These are phyloP conservation scores for Neoniphon sammara DNA, from an alignment of 2,797 vertebrate species.

Conservation along the genomic window DNA sequence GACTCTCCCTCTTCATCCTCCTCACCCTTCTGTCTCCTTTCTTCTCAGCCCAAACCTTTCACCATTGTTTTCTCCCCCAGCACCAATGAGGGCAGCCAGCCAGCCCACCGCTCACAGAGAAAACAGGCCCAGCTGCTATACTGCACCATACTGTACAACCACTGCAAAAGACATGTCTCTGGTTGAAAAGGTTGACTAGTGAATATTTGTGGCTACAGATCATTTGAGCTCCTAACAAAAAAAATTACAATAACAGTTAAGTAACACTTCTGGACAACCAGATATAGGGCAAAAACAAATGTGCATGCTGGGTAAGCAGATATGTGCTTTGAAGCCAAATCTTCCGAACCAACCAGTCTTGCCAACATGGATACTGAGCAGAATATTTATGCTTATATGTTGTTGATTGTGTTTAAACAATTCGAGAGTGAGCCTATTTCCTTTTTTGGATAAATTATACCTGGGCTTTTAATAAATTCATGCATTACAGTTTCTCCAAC, in stretches of 20 bases:
- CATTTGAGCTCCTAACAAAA: too few species aligned
- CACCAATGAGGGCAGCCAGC: slow-evolving; percentile 7
- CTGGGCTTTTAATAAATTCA: slow-evolving; percentile 7
- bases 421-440: not conserved
- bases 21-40: slow-evolving; percentile 20
- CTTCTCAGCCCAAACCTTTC: slow-evolving; percentile 31
- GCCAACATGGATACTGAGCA: too few species aligned
- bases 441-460: not conserved
- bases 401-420: not conserved
- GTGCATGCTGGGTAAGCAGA: not conserved
- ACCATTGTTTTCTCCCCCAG: slow-evolving; percentile 2
- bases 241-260: too few species aligned
- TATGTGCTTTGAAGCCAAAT: not conserved
- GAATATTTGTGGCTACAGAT: too few species aligned
- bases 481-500: slow-evolving; percentile 8
- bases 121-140: not conserved
- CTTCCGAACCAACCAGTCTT: too few species aligned
- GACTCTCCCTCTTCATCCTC: slow-evolving; percentile 32
- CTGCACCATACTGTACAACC: not conserved
- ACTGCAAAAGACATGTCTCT: not conserved
- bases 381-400: too few species aligned
- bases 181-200: too few species aligned
- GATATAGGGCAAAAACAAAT: not conserved
- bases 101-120: not conserved
- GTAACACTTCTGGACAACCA: too few species aligned